phyloP scores from a whole-genome alignment of 2,888 invertebrate genomes.

The Pilophorus perplexus region DNA sequence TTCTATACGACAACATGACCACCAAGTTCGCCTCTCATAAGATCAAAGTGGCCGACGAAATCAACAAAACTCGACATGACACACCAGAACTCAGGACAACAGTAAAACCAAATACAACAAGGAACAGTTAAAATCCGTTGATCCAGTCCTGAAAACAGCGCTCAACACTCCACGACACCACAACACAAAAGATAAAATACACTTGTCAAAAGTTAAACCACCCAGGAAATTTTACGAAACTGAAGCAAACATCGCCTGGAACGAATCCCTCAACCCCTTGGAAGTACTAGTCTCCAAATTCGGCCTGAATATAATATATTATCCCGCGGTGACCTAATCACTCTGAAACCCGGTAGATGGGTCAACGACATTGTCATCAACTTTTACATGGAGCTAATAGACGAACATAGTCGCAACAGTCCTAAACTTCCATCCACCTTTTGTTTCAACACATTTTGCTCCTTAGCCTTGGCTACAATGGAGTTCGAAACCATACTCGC shows the following conservation, averaged over 20 bases:
- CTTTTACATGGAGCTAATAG: too few species aligned
- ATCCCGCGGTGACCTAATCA: neutral
- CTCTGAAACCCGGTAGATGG: neutral
- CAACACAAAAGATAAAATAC: constrained; percentile 23
- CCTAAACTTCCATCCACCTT: neutral
- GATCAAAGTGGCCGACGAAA: neutral
- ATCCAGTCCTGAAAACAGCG: constrained; percentile 19
- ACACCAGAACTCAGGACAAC: neutral
- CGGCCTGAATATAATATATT: neutral
- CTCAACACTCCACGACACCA: constrained; percentile 1
- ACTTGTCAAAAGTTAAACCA: constrained; percentile 30
- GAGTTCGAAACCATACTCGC: neutral
- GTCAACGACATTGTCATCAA: constrained; percentile 7
- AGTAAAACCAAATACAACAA: constrained; percentile 13
- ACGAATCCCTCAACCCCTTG: neutral
- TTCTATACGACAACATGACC: neutral
- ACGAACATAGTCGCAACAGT: neutral
- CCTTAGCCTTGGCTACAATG: neutral
- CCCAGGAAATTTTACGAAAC: constrained; percentile 15
- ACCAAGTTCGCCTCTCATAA: neutral
- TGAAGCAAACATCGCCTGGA: neutral
- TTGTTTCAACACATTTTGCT: constrained; percentile 1
- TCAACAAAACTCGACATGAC: neutral
- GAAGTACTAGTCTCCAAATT: neutral
- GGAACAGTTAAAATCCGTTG: constrained; percentile 7